Evolutionary conservation across 2,113 vertebrate genomes (phyloP).

Genomic region (Salvelinus sp.): DNA sequence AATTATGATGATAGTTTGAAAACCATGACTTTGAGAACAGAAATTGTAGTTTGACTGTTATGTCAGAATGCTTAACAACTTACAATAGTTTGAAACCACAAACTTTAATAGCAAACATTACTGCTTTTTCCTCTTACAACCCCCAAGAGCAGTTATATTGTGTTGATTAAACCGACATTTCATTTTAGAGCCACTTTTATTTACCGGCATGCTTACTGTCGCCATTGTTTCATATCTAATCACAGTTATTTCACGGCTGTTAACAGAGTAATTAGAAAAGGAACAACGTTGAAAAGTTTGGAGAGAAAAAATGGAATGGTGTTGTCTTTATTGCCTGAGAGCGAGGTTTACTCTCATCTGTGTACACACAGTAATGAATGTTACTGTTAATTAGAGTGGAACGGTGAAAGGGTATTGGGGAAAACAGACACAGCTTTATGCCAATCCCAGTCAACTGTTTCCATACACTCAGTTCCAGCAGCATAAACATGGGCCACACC

Average conservation of each 20-base stretch:
- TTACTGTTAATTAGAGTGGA: slow-evolving; percentile 48
- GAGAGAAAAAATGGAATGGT: slow-evolving; percentile 24
- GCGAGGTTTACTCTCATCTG: slow-evolving; percentile 20
- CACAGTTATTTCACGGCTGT: slow-evolving; percentile 51
- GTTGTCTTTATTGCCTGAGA: slow-evolving; percentile 34
- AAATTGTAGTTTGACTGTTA: slow-evolving; percentile 9
- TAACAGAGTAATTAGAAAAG: slow-evolving; percentile 56
- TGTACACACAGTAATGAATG: slow-evolving; percentile 53
- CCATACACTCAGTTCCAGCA: too few relatives aligned
- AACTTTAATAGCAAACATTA: slow-evolving; percentile 22
- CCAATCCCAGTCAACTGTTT: too few relatives aligned
- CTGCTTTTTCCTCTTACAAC: slow-evolving; percentile 29
- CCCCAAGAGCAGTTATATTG: slow-evolving; percentile 30
- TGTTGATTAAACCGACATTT: slow-evolving; percentile 38
- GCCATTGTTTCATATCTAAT: slow-evolving; percentile 57
- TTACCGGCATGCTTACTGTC: slow-evolving; percentile 22
- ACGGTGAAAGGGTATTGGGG: slow-evolving; percentile 32
- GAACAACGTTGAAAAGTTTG: slow-evolving; percentile 46
- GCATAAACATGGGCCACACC: slow-evolving; percentile 1
- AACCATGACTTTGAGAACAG: too few relatives aligned
- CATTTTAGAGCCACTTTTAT: slow-evolving; percentile 50
- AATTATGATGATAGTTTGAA: too few relatives aligned
- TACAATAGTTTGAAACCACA: slow-evolving; percentile 30
- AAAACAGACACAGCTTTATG: too few relatives aligned
- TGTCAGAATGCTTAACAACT: neutral